phyloP scores from a whole-genome alignment of 2,113 vertebrate species.

The Verasper variegatus region DNA sequence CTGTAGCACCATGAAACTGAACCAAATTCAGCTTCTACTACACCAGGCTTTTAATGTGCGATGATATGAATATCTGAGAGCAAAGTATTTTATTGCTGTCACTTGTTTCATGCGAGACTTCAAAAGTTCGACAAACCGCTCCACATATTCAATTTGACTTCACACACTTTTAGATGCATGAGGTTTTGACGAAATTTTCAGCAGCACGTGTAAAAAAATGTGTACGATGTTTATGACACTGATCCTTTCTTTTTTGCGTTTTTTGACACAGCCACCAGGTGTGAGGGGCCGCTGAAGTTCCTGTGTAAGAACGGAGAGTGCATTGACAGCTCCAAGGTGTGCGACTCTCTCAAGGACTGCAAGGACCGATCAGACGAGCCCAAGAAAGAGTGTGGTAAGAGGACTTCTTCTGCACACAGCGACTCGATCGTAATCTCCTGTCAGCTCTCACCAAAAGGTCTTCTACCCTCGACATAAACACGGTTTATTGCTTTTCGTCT shows the following conservation, averaged over 20 bases:
- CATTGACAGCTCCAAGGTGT: constrained; percentile 93
- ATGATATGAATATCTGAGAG: constrained; percentile 20
- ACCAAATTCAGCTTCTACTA: constrained; percentile 35
- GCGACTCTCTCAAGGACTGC: constrained; percentile 94
- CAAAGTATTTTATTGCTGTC: constrained; percentile 3
- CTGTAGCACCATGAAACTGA: constrained; percentile 26
- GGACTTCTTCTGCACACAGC: constrained; percentile 2
- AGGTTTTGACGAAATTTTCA: not conserved
- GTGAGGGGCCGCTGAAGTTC: constrained; percentile 93
- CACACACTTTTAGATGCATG: not conserved
- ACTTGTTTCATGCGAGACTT: constrained; percentile 26
- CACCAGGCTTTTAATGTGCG: constrained; percentile 1
- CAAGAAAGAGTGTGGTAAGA: constrained; percentile 96
- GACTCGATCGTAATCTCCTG: not conserved
- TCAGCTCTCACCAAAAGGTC: not conserved
- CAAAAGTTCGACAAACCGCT: not conserved
- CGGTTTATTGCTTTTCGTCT: not conserved
- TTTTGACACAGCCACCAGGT: constrained; percentile 84
- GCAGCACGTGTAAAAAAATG: not conserved
- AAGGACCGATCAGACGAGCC: constrained; percentile 97
- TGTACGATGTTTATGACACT: not conserved
- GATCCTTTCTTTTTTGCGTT: not conserved
- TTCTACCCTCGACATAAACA: not conserved
- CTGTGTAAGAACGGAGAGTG: constrained; percentile 97
- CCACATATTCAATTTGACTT: constrained; percentile 18